These are phyloP conservation scores for Tachycineta bicolor DNA, from an alignment of 2,113 vertebrate genomes.

Conservation along the genomic window DNA sequence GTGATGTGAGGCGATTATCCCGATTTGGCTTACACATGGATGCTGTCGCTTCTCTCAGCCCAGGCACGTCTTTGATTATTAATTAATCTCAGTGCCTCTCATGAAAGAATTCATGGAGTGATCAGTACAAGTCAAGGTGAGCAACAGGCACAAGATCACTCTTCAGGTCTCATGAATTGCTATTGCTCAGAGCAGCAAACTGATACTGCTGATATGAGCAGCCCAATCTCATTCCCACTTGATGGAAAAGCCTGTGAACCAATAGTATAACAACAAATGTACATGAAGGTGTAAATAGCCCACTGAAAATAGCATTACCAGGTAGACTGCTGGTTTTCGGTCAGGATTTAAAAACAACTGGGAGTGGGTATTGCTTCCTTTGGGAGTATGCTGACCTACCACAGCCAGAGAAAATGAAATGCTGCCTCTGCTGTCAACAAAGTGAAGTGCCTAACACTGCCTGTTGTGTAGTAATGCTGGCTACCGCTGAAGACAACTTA, in stretches of 20 bases:
- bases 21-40: neutral
- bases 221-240: neutral
- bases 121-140: neutral
- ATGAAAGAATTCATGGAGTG: neutral
- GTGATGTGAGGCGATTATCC: neutral
- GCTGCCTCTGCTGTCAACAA: neutral
- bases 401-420: slow-evolving; percentile 41
- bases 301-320: neutral
- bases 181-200: neutral
- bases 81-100: neutral
- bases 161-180: neutral
- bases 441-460: neutral
- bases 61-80: neutral
- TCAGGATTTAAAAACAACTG: neutral
- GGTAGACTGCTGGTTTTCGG: neutral
- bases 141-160: neutral
- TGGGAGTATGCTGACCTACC: slow-evolving; percentile 6
- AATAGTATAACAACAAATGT: neutral
- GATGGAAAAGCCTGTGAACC: neutral
- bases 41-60: neutral
- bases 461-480: neutral
- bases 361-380: neutral
- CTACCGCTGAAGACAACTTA: neutral
- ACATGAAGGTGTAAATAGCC: neutral
- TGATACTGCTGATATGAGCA: neutral